Percentiles rank a stretch among this genome's conserved stretches.
Conservation (phyloP, 2,113 vertebrate species). For the Nerophis ophidion region DNA sequence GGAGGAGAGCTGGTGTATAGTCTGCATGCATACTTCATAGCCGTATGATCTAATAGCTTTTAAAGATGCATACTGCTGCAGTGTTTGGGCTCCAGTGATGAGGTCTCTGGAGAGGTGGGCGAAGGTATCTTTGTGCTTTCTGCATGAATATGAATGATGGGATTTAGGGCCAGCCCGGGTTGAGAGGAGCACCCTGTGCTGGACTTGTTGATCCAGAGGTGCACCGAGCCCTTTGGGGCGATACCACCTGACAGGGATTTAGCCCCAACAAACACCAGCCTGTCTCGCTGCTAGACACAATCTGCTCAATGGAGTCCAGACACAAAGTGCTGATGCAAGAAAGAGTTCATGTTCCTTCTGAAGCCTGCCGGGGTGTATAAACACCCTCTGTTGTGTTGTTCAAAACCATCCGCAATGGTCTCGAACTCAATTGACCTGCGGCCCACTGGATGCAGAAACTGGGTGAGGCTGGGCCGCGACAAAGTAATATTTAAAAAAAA, state of each 20-base stretch:
- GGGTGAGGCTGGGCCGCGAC: too few relatives aligned
- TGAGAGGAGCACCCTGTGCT: constrained; percentile 18
- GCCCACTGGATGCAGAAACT: too few relatives aligned
- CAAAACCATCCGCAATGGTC: too few relatives aligned
- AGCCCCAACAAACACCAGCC: constrained; percentile 40
- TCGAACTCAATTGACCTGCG: too few relatives aligned
- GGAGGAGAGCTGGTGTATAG: constrained; percentile 37
- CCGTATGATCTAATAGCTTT: constrained; percentile 57
- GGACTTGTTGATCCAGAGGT: constrained; percentile 38
- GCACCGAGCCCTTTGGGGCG: constrained; percentile 24
- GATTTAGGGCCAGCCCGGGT: constrained; percentile 24
- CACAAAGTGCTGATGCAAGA: constrained; percentile 24
- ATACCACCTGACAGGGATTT: constrained; percentile 39
- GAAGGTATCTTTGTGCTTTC: constrained; percentile 29
- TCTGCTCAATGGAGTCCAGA: constrained; percentile 31
- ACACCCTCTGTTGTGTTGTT: too few relatives aligned
- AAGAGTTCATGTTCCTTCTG: constrained; percentile 31
- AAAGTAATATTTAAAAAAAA: too few relatives aligned
- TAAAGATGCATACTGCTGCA: constrained; percentile 59
- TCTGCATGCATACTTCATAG: constrained; percentile 47
- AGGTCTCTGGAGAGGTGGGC: constrained; percentile 51
- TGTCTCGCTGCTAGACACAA: constrained; percentile 25
- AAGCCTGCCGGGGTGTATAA: too few relatives aligned
- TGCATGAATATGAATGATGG: constrained; percentile 25
- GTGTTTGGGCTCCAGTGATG: constrained; percentile 54